Evolutionary conservation across 2,797 vertebrate species (phyloP), one percentile per base, ranked within the genome.

Genomic region (Sebastes diaconus): DNA sequence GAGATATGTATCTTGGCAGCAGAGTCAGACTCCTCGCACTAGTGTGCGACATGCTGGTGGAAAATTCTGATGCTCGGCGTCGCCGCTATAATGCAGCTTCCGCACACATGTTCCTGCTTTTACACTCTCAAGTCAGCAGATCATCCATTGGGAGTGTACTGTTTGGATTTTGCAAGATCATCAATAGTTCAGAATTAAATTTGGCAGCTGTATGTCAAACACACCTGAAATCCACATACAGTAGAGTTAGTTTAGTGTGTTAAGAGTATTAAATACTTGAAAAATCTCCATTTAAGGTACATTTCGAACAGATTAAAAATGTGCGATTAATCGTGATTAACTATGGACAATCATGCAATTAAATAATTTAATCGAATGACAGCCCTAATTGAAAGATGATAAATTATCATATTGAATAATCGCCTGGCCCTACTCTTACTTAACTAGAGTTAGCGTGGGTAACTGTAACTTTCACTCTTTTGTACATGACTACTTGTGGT

Each of bases 21-120:
- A 16, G 32, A 64, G 54, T 77, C 52, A 3, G 61, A 80, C 74
- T 84, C 42, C 29, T 87, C 61, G 57, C 83, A 82, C 67, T 42
- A 14, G 16, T 22, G 63, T 89, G 86, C 34, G 66, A 82, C 55
- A 80, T 75, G 73, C 67, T 67, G 78, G 36, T 66, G 58, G 74
- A 73, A 72, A 25, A 84, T 30, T 74, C 77, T 27, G 14, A 13
- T 67, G 36, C 50, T 69, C 32, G 14, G 14, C 64, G 5, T 13
- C 27, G 2, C 10, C 27, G 61, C 42, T 52, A 3, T 32, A 27
- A 39, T 83, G 13, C 16, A 32, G 65, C 65, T 36, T 42, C 54
- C 2, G 8, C 70, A 34, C 52, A 46, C 22, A 50, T 6, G 4
- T 11, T 68, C 6, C 22, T 60, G 18, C 36, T 24, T 52, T 65